These are phyloP conservation scores for Phyllostomus discolor DNA, from an alignment of 2,113 vertebrate genomes.

Conservation along the genomic window DNA sequence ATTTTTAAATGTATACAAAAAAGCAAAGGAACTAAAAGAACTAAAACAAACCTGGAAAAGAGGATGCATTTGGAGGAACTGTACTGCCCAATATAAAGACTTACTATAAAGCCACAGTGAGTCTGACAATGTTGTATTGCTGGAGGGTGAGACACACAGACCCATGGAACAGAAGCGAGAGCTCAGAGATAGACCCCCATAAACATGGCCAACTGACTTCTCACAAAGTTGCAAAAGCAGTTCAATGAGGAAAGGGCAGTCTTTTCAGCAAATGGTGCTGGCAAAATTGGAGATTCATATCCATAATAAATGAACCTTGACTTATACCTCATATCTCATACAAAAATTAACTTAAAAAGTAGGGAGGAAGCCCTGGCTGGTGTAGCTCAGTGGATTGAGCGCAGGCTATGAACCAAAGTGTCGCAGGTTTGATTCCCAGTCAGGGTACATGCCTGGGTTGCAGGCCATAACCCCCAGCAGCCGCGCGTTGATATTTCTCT, in stretches of 20 bases:
- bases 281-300: not conserved
- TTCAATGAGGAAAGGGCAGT: not conserved
- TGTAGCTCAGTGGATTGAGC: too few species aligned
- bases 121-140: not conserved
- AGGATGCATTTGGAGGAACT: not conserved
- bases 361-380: too few species aligned
- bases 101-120: not conserved
- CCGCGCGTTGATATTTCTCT: too few species aligned
- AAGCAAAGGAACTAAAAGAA: not conserved
- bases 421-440: too few species aligned
- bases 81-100: not conserved
- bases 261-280: not conserved
- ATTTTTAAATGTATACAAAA: not conserved
- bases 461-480: too few species aligned
- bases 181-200: not conserved
- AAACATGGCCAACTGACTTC: not conserved
- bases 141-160: not conserved
- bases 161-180: not conserved
- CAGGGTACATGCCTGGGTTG: too few species aligned
- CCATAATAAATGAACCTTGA: not conserved
- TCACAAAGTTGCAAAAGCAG: not conserved
- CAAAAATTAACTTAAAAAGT: not conserved
- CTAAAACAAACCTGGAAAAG: not conserved
- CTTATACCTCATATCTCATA: not conserved
- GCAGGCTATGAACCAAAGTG: too few species aligned